Evolutionary conservation across 2,888 invertebrate genomes (phyloP).

Genomic region (Clunio marinus): DNA sequence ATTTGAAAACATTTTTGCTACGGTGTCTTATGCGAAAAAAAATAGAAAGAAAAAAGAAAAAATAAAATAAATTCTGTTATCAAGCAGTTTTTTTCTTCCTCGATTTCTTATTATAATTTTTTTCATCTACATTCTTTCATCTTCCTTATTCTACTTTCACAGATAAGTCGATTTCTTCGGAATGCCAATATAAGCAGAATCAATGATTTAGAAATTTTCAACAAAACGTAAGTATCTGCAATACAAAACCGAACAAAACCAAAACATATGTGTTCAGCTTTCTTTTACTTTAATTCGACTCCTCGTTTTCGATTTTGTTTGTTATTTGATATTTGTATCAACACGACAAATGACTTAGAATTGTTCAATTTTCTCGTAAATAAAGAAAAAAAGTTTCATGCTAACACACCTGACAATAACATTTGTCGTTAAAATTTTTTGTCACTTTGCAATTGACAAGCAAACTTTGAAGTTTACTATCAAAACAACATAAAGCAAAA

Average conservation of each 20-base stretch:
- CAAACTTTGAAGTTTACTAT: no score
- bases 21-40: neutral
- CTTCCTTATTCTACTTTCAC: conserved; percentile 46
- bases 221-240: conserved; percentile 64
- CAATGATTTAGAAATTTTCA: conserved; percentile 59
- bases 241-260: neutral
- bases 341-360: neutral
- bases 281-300: no score
- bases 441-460: neutral
- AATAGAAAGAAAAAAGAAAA: neutral
- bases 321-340: no score
- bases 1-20: conserved; percentile 18
- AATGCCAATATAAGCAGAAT: conserved; percentile 65
- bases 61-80: neutral
- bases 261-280: conserved; percentile 32
- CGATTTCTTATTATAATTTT: neutral
- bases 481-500: no score
- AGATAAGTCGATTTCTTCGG: conserved; percentile 63
- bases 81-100: conserved; percentile 5
- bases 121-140: neutral
- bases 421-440: neutral
- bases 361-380: neutral
- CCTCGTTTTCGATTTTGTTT: neutral
- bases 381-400: neutral
- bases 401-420: neutral